These are phyloP conservation scores for Caenorhabditis drosophilae DNA, from an alignment of 2,888 invertebrate genomes.

Conservation along the genomic window DNA sequence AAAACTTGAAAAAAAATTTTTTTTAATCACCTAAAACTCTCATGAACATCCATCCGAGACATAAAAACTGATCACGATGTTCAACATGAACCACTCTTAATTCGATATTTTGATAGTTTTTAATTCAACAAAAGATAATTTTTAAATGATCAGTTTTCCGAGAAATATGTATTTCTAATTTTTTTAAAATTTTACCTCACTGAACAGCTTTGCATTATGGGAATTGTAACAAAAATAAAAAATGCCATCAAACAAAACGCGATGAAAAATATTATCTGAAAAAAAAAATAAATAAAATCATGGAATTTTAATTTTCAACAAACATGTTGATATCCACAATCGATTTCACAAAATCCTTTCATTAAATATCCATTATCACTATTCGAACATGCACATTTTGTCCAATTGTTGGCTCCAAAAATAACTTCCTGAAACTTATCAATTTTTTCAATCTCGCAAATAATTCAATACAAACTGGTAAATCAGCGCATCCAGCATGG, in stretches of 20 bases:
- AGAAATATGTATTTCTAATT: neutral
- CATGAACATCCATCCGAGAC: conserved; percentile 56
- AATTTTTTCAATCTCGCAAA: neutral
- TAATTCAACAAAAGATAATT: too few relatives aligned
- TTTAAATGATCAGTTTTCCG: too few relatives aligned
- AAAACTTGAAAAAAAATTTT: neutral
- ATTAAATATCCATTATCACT: conserved; percentile 7
- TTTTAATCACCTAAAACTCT: conserved; percentile 33
- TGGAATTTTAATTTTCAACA: too few relatives aligned
- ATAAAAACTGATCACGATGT: conserved; percentile 53
- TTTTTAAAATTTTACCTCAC: conserved; percentile 24
- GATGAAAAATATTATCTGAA: conserved; percentile 36
- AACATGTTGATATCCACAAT: conserved; percentile 15
- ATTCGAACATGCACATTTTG: conserved; percentile 24
- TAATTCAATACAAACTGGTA: neutral
- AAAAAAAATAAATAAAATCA: too few relatives aligned
- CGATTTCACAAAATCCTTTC: conserved; percentile 26
- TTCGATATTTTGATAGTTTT: too few relatives aligned
- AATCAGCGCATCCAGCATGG: conserved; percentile 45
- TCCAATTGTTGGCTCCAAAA: conserved; percentile 27
- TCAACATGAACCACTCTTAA: conserved; percentile 48
- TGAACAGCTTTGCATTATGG: conserved; percentile 46
- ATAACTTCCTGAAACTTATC: conserved; percentile 5
- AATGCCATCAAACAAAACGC: conserved; percentile 46
- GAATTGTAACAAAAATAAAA: conserved; percentile 45